phyloP scores from a whole-genome alignment of 2,113 vertebrate genomes.

The Malaclemys terrapin region DNA sequence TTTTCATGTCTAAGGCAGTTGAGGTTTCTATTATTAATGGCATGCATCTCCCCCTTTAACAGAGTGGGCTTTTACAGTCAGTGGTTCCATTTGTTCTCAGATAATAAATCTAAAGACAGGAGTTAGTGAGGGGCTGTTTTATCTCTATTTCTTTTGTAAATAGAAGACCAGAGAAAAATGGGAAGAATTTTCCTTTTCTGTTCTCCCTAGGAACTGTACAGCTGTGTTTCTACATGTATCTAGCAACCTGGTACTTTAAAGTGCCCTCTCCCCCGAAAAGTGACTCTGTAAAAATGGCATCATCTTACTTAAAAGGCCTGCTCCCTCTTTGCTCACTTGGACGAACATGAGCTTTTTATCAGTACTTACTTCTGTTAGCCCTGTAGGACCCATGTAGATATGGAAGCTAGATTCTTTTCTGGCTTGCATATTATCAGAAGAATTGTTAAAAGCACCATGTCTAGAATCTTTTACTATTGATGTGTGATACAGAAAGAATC shows the following conservation, averaged over 20 bases:
- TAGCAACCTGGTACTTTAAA: not conserved
- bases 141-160: too few species aligned
- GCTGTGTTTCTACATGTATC: not conserved
- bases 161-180: too few species aligned
- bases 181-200: not conserved
- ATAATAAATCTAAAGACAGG: not conserved
- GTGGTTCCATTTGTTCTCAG: not conserved
- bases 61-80: not conserved
- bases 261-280: not conserved
- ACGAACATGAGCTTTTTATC: accelerated
- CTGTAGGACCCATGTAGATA: not conserved
- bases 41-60: accelerated
- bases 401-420: not conserved
- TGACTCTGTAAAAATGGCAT: not conserved
- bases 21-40: not conserved
- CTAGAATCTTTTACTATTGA: not conserved
- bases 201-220: not conserved
- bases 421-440: too few species aligned
- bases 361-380: not conserved
- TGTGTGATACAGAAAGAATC: not conserved
- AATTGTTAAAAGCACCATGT: not conserved
- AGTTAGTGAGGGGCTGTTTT: too few species aligned
- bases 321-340: not conserved
- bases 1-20: not conserved
- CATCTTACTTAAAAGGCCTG: not conserved